phyloP scores from a whole-genome alignment of 2,113 vertebrate species.

The Seriola quinqueradiata region DNA sequence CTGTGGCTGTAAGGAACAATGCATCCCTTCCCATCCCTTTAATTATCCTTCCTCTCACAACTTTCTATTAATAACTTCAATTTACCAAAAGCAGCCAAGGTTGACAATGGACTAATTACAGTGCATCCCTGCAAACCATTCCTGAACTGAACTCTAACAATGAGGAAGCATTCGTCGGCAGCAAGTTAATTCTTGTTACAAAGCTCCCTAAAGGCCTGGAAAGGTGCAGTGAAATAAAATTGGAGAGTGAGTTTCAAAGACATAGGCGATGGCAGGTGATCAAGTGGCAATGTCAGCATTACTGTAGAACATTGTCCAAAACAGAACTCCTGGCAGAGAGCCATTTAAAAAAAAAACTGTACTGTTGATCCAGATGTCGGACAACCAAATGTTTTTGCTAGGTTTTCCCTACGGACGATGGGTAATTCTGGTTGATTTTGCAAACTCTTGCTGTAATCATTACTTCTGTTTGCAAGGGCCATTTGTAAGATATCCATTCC shows the following conservation, averaged over 20 bases:
- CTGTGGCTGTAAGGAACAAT: conserved; percentile 51
- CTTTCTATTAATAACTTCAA: conserved; percentile 50
- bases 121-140: conserved; percentile 51
- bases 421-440: background rate
- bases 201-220: conserved; percentile 44
- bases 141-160: conserved; percentile 37
- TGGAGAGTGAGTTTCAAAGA: conserved; percentile 41
- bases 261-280: conserved; percentile 45
- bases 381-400: background rate
- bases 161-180: conserved; percentile 42
- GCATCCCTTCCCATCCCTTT: conserved; percentile 23
- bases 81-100: conserved; percentile 35
- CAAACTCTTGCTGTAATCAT: background rate
- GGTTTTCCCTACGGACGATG: background rate
- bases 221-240: conserved; percentile 37
- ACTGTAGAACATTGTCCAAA: conserved; percentile 42
- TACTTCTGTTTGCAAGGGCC: background rate
- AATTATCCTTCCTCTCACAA: conserved; percentile 51
- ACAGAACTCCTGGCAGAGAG: conserved; percentile 26
- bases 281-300: conserved; percentile 47
- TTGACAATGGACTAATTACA: conserved; percentile 47
- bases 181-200: conserved; percentile 66
- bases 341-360: conserved; percentile 24
- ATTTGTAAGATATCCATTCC: background rate
- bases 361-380: background rate